Percentiles rank a stretch among this genome's conserved stretches.
Evolutionary conservation across 2,797 vertebrate species (phyloP).

Genomic region (Semotilus atromaculatus): DNA sequence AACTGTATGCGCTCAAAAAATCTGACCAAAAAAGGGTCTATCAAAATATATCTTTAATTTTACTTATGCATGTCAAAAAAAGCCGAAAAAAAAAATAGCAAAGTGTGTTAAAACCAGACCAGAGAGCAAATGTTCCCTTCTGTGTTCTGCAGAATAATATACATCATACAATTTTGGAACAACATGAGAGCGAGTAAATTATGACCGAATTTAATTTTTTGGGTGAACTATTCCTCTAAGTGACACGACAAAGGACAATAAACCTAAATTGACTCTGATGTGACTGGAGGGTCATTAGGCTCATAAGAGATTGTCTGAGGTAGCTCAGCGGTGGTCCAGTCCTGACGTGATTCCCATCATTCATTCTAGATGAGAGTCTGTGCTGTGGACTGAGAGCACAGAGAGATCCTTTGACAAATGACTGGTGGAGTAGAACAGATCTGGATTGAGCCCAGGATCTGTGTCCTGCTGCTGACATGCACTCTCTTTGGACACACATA

Average conservation of each 20-base stretch:
- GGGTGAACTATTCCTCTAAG: not conserved
- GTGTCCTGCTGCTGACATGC: slow-evolving; percentile 17
- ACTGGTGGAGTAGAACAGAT: not conserved
- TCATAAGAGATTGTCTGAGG: slow-evolving; percentile 2
- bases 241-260: not conserved
- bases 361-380: not conserved
- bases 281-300: not conserved
- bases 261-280: not conserved
- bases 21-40: too few species aligned
- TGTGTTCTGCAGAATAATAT: not conserved
- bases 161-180: not conserved
- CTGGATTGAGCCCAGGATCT: slow-evolving; percentile 15
- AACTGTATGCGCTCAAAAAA: too few species aligned
- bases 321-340: not conserved
- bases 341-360: slow-evolving; percentile 9
- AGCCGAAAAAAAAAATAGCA: too few species aligned
- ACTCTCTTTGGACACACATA: not conserved
- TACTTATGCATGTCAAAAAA: too few species aligned
- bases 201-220: not conserved
- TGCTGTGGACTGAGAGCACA: not conserved
- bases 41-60: too few species aligned
- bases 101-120: too few species aligned
- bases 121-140: not conserved
- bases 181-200: not conserved
- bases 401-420: slow-evolving; percentile 31